Evolutionary conservation across 2,113 vertebrate genomes (phyloP).

Genomic region (Neolamprologus falcicula): DNA sequence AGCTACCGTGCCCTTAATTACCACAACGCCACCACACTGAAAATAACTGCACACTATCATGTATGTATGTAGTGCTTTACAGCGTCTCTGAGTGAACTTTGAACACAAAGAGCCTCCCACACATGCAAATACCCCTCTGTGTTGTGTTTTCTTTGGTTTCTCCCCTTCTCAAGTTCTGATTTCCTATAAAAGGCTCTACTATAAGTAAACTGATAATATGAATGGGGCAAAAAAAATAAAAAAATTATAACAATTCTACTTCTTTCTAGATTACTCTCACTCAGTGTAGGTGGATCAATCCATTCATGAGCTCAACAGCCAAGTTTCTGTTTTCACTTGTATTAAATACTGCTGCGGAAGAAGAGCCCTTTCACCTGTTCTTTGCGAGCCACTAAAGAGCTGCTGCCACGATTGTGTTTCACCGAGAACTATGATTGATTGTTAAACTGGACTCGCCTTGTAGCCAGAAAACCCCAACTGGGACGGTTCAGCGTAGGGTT

Average conservation of each 20-base stretch:
- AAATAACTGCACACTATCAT: background rate
- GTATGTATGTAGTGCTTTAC: conserved; percentile 8
- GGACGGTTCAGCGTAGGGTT: background rate
- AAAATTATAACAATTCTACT: background rate
- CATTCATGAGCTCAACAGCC: background rate
- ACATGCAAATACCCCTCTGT: conserved; percentile 56
- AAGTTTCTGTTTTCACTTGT: conserved; percentile 69
- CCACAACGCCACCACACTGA: background rate
- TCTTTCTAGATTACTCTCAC: conserved; percentile 28
- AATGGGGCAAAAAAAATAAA: background rate
- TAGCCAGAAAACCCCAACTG: conserved; percentile 44
- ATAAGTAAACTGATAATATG: conserved; percentile 59
- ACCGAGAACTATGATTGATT: conserved; percentile 36
- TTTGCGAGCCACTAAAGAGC: conserved; percentile 14
- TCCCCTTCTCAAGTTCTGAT: conserved; percentile 56
- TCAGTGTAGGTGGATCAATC: background rate
- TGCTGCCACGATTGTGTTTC: conserved; percentile 39
- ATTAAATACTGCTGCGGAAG: conserved; percentile 48
- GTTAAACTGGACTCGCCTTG: conserved; percentile 28
- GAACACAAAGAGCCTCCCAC: conserved; percentile 36
- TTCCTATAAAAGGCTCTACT: conserved; percentile 69
- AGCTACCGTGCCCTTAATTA: background rate
- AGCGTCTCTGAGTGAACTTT: conserved; percentile 27
- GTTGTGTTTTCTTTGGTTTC: conserved; percentile 66
- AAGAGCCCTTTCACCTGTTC: conserved; percentile 53